Base-by-base conservation (phyloP, 2,113 vertebrate species). In the Apodemus sylvaticus region DNA sequence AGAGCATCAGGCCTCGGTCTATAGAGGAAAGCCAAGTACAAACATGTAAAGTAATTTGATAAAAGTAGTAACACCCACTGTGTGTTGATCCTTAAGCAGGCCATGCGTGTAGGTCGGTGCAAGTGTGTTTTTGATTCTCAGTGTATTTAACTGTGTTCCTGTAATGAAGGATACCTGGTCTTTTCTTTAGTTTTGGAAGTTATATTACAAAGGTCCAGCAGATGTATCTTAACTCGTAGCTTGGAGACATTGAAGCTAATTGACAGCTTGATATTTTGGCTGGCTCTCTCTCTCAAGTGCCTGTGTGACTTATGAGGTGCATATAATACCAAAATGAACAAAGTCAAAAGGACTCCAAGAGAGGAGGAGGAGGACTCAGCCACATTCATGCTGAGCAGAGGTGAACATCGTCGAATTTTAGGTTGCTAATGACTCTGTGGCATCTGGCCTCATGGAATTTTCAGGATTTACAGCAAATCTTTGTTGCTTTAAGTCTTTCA, bases 151-250 rank as follows among this genome's bases (percentile, higher is more conserved):
- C 2, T 42, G 31, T 39, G 4, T 89, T 68, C 93, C 22, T 60
- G 4, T 29, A 78, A 60, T 51, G 29, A 94, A 22, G 17, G 70
- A 70, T 62, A 78, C 24, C 29, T 87, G 53, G 19, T 90, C 48
- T 95, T 91, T 55, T 29, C 89, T 96, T 93, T 94, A 62, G 7
- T 94, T 83, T 96, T 81, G 7, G 55, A 93, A 95, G 96, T 45
- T 29, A 12, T 93, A 73, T 95, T 92, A 94, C 34, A 45, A 73
- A 87, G 94, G 85, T 51, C 48, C 58, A 90, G 66, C 68, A 90
- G 12, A 36, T 90, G 29, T 71, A 39, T 87, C 24, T 90, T 68
- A 86, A 86, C 6, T 45, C 14, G 9, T 66, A 73, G 58, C 60
- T 81, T 86, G 31, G 86, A 81, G 96, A 92, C 88, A 77, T 1